Evolutionary conservation across 2,113 vertebrate species (phyloP), one percentile per base, ranked within the genome.

Genomic region (Peromyscus leucopus): DNA sequence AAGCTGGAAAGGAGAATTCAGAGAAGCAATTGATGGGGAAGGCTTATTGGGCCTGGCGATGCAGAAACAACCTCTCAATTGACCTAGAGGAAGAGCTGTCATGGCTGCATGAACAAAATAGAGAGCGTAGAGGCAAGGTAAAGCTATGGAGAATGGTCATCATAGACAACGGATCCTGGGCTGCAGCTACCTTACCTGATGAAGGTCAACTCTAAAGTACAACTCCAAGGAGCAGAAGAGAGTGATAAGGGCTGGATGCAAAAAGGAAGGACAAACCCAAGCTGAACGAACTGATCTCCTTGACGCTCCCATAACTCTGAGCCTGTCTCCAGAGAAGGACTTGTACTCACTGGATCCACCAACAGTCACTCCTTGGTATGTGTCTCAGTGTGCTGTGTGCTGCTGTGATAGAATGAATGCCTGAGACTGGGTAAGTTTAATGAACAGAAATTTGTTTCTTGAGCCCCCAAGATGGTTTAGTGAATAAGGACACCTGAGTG

Each of bases 121-220:
- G 39, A 61, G 39, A 24, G 1, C 0, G 1, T 26, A 48, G 11
- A 48, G 13, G 42, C 7, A 36, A 93, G 48, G 5, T 8, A 48
- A 31, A 74, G 13, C 1, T 31, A 12, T 17, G 26, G 39, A 67
- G 21, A 67, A 89, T 36, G 6, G 21, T 17, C 55, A 7, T 48
- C 46, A 46, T 61, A 26, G 57, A 46, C 28, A 17, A 24, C 7
- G 89, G 3, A 36, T 55, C 46, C 51, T n/a, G 28, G 21, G 67
- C 13, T 71, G 8, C 1, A 5, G 24, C 28, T 36, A 26, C 46
- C 26, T 28, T 7, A 13, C 1, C 46, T 9, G 1, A 2, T 22
- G 12, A 5, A 5, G 7, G 0, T 55, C 28, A 5, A 17, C 1
- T 15, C 3, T 22, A 46, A 42, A 72, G 7, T 22, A 11, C 3